Conservation (phyloP, 1,140 invertebrate species). For the Ctenoplectra terminalis region DNA sequence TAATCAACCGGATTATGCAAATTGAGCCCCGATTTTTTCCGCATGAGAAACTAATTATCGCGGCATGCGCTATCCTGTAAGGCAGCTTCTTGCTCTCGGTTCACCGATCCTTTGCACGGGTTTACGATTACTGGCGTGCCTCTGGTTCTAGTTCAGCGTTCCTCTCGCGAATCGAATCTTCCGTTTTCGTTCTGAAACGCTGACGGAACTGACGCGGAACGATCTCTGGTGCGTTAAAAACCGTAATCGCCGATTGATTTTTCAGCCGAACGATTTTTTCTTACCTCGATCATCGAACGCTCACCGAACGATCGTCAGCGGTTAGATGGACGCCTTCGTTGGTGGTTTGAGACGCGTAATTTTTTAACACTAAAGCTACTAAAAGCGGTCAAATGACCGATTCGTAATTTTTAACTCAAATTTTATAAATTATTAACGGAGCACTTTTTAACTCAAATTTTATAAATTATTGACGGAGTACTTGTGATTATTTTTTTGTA, state of each 20-base stretch:
- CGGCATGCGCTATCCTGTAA: not conserved
- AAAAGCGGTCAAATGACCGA: too few relatives aligned
- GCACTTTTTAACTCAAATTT: too few relatives aligned
- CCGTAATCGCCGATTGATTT: not conserved
- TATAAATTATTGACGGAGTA: too few relatives aligned
- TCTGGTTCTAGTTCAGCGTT: constrained; percentile 23
- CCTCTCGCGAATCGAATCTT: not conserved
- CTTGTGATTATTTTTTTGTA: too few relatives aligned
- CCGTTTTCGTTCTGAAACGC: not conserved
- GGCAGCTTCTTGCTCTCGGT: not conserved
- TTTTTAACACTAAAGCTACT: too few relatives aligned
- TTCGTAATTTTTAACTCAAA: too few relatives aligned
- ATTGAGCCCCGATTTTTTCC: constrained; percentile 31
- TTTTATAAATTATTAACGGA: too few relatives aligned
- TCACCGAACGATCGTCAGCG: too few relatives aligned
- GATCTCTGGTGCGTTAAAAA: not conserved
- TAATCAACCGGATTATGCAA: constrained; percentile 61
- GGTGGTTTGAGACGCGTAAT: too few relatives aligned
- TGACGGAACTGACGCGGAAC: not conserved
- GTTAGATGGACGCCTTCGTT: too few relatives aligned
- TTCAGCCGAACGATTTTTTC: not conserved
- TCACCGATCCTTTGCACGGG: constrained; percentile 12
- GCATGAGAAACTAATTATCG: constrained; percentile 48
- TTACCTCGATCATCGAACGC: not conserved
- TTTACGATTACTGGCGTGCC: constrained; percentile 52